phyloP scores from a whole-genome alignment of 1,140 invertebrate genomes.

The Arion vulgaris region DNA sequence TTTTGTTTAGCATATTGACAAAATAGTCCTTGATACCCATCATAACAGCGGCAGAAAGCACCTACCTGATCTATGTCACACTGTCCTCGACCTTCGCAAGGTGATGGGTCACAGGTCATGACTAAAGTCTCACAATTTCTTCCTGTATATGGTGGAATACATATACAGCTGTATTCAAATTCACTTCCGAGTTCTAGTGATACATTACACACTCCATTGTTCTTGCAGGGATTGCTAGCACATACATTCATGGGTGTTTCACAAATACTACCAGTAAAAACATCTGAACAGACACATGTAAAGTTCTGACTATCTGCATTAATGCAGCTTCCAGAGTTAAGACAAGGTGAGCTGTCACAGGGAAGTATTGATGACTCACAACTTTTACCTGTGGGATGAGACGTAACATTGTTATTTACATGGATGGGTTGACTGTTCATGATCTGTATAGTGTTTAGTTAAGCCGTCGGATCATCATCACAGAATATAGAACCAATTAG shows the following conservation, averaged over 20 bases:
- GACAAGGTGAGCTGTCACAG: constrained; percentile 53
- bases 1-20: constrained; percentile 40
- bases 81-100: constrained; percentile 50
- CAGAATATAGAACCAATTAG: too few species aligned
- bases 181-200: neutral
- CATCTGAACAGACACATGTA: constrained; percentile 38
- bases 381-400: constrained; percentile 29
- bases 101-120: constrained; percentile 43
- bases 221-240: constrained; percentile 81
- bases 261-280: constrained; percentile 15
- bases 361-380: constrained; percentile 74
- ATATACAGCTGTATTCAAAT: neutral
- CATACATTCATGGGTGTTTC: constrained; percentile 39
- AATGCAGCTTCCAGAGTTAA: constrained; percentile 44
- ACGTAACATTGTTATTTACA: neutral
- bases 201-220: constrained; percentile 85
- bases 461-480: too few species aligned
- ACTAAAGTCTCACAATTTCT: constrained; percentile 44
- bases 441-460: too few species aligned
- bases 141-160: constrained; percentile 38
- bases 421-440: too few species aligned
- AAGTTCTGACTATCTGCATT: constrained; percentile 22
- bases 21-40: constrained; percentile 48
- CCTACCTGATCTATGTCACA: constrained; percentile 48
- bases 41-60: constrained; percentile 48